Percentiles rank a stretch among this genome's conserved stretches.
Conservation (phyloP, 2,888 invertebrate genomes). For the Mesoligia furuncula region DNA sequence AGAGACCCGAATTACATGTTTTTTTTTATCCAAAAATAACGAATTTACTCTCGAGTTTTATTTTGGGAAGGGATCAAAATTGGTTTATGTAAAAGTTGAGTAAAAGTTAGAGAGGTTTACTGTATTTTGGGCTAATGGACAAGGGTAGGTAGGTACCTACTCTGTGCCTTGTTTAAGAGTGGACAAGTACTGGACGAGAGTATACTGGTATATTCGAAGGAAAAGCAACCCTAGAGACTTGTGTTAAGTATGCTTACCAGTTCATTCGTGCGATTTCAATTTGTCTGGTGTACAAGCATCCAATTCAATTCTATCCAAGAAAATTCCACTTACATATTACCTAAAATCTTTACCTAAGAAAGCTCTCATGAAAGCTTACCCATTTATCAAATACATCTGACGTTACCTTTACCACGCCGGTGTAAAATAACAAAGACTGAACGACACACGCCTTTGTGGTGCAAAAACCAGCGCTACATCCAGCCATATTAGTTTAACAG, state of each 20-base stretch:
- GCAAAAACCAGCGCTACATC: slow-evolving; percentile 60
- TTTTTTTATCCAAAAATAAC: slow-evolving; percentile 45
- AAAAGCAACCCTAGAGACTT: neutral
- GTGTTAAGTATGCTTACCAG: slow-evolving; percentile 1
- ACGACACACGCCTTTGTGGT: slow-evolving; percentile 60
- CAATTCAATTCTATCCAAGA: slow-evolving; percentile 10
- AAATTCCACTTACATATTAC: slow-evolving; percentile 43
- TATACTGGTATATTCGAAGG: neutral
- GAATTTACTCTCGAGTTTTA: slow-evolving; percentile 47
- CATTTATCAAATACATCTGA: slow-evolving; percentile 58
- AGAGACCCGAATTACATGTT: slow-evolving; percentile 45
- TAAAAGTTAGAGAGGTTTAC: slow-evolving; percentile 45
- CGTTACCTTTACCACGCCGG: slow-evolving; percentile 48
- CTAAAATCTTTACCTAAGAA: slow-evolving; percentile 41
- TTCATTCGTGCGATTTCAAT: slow-evolving; percentile 4
- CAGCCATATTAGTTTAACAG: slow-evolving; percentile 64
- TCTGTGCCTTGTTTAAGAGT: slow-evolving; percentile 20
- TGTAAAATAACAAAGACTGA: slow-evolving; percentile 61
- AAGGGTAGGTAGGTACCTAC: neutral
- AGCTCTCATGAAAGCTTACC: slow-evolving; percentile 26
- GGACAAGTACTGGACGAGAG: no score
- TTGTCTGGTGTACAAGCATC: neutral
- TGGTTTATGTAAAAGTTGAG: slow-evolving; percentile 49
- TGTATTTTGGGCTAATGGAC: slow-evolving; percentile 49
- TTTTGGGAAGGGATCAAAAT: slow-evolving; percentile 48